Conservation (phyloP, 2,888 invertebrate species). For the Morpho helenor region DNA sequence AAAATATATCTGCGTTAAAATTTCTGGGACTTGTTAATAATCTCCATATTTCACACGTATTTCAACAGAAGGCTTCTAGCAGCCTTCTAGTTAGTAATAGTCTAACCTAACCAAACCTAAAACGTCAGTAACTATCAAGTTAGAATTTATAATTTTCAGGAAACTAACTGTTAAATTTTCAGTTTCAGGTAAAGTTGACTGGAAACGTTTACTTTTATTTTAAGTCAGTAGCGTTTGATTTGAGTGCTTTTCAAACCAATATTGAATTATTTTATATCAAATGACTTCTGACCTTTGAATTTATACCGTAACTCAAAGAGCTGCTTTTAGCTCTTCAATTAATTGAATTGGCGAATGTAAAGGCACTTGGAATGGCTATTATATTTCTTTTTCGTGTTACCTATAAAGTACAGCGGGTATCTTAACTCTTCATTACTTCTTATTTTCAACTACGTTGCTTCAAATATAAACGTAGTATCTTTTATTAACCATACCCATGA, state of each 20-base stretch:
- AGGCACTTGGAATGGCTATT: not conserved
- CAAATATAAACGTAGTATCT: too few species aligned
- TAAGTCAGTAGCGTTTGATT: conserved; percentile 6
- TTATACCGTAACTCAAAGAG: conserved; percentile 34
- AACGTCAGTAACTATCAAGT: not conserved
- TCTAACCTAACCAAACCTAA: too few species aligned
- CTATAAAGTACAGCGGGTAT: too few species aligned
- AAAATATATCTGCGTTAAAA: too few species aligned
- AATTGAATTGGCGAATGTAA: conserved; percentile 35
- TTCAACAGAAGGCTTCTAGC: too few species aligned
- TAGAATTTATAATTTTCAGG: not conserved
- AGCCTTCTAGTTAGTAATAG: too few species aligned
- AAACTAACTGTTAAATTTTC: not conserved
- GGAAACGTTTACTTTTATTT: conserved; percentile 9
- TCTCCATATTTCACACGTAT: too few species aligned
- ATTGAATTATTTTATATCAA: conserved; percentile 16
- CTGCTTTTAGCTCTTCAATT: conserved; percentile 40
- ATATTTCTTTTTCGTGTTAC: not conserved
- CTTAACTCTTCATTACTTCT: too few species aligned
- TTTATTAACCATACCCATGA: too few species aligned
- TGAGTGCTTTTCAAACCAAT: conserved; percentile 11
- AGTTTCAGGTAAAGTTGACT: not conserved
- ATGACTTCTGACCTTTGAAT: conserved; percentile 17
- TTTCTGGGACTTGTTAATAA: too few species aligned
- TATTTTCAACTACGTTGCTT: too few species aligned